Percentiles rank a stretch among this genome's conserved stretches.
Conservation (phyloP, 2,888 invertebrate genomes). For the Sphaeridia pumilis region DNA sequence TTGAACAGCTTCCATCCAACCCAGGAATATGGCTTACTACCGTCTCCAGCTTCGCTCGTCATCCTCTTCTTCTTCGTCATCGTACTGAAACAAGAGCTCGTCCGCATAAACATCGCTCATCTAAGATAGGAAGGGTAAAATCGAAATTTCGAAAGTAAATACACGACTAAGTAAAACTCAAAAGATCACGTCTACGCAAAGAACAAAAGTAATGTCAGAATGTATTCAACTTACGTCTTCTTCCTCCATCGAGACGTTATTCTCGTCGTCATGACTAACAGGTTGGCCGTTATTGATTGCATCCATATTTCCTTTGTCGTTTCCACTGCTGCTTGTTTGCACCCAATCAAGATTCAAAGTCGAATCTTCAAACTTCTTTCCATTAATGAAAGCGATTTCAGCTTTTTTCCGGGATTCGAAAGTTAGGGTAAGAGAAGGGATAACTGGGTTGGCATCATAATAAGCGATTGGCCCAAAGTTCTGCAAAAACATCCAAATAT, state of each 20-base stretch:
- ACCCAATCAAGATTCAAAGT: conserved; percentile 44
- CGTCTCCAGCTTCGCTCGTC: conserved; percentile 83
- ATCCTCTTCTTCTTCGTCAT: conserved; percentile 77
- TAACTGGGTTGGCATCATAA: conserved; percentile 59
- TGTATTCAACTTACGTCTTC: conserved; percentile 40
- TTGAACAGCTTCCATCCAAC: too few relatives aligned
- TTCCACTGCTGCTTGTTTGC: conserved; percentile 10
- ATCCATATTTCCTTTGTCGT: conserved; percentile 6
- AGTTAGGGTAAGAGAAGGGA: conserved; percentile 63
- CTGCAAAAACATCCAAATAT: conserved; percentile 43
- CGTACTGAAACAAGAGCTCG: conserved; percentile 62
- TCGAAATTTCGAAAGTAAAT: conserved; percentile 7
- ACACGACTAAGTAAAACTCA: neutral
- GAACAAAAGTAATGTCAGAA: conserved; percentile 10
- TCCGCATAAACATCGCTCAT: conserved; percentile 47
- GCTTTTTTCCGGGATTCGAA: conserved; percentile 66
- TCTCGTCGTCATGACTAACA: conserved; percentile 40
- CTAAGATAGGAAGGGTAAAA: conserved; percentile 14
- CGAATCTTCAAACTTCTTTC: conserved; percentile 59
- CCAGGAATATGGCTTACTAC: too few relatives aligned
- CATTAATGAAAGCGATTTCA: conserved; percentile 62
- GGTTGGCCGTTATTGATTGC: conserved; percentile 15
- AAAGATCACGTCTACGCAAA: neutral
- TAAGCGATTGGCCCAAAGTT: conserved; percentile 80
- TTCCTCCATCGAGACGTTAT: conserved; percentile 40